Percentiles rank a stretch among this genome's conserved stretches.
These are phyloP conservation scores for Hippopotamus amphibius DNA, from an alignment of 2,113 vertebrate genomes.

Conservation along the genomic window DNA sequence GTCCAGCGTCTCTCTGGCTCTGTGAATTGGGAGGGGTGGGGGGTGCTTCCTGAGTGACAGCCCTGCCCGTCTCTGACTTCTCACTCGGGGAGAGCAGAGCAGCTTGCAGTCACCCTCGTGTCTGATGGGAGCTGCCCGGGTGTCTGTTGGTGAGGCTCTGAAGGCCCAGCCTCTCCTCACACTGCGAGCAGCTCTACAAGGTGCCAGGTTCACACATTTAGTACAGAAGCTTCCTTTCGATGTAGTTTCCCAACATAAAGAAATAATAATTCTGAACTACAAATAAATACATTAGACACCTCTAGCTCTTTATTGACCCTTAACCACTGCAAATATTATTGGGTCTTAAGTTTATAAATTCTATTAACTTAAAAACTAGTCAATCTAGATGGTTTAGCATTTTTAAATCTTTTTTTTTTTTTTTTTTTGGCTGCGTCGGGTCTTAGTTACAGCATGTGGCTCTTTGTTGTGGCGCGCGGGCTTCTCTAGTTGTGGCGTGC, in stretches of 20 bases:
- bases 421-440: too few relatives aligned
- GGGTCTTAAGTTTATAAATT: background rate
- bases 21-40: background rate
- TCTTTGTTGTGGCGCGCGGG: too few relatives aligned
- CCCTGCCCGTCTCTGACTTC: background rate
- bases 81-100: background rate
- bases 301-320: background rate
- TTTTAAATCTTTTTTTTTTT: background rate
- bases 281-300: background rate
- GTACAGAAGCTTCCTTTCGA: background rate
- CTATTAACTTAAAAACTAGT: background rate
- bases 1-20: background rate
- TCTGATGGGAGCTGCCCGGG: background rate
- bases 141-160: background rate
- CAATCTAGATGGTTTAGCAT: background rate
- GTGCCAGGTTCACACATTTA: background rate
- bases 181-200: background rate
- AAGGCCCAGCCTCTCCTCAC: background rate
- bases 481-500: too few relatives aligned
- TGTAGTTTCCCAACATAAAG: slow-evolving; percentile 19
- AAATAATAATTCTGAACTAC: background rate
- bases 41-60: background rate
- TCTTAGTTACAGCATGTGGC: too few relatives aligned
- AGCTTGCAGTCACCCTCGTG: background rate
- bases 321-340: background rate